A percentile compares a stretch with the other conserved stretches of the same genome.
phyloP scores from a whole-genome alignment of 2,797 vertebrate genomes.

The Myotis planiceps region DNA sequence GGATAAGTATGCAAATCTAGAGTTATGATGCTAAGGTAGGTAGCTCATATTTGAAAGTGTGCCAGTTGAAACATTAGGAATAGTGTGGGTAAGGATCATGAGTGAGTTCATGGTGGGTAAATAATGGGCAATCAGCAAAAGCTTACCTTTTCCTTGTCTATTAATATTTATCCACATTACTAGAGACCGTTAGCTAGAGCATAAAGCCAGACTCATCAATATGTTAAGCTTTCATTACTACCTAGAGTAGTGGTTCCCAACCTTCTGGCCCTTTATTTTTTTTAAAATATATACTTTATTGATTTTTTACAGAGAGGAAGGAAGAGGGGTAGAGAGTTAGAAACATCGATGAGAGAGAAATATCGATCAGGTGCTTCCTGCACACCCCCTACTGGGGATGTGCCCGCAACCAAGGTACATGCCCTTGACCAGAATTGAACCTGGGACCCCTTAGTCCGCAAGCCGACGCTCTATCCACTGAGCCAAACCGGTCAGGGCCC shows the following conservation, averaged over 20 bases:
- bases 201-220: not conserved
- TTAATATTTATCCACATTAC: not conserved
- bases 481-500: too few species aligned
- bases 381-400: too few species aligned
- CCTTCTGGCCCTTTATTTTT: too few species aligned
- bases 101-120: not conserved
- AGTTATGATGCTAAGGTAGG: not conserved
- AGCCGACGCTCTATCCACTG: too few species aligned
- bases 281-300: too few species aligned
- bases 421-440: too few species aligned
- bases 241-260: not conserved
- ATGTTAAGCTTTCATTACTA: constrained; percentile 5
- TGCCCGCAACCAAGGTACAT: too few species aligned
- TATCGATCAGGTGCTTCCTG: too few species aligned
- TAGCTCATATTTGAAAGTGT: not conserved
- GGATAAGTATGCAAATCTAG: not conserved
- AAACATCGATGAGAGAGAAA: too few species aligned
- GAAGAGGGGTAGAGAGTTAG: too few species aligned
- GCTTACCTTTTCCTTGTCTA: not conserved
- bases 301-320: too few species aligned
- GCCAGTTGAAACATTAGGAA: not conserved
- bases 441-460: too few species aligned
- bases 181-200: not conserved
- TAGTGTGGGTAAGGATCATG: not conserved
- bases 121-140: not conserved